Evolutionary conservation across 2,113 vertebrate genomes (phyloP).

Genomic region (Bos indicus): DNA sequence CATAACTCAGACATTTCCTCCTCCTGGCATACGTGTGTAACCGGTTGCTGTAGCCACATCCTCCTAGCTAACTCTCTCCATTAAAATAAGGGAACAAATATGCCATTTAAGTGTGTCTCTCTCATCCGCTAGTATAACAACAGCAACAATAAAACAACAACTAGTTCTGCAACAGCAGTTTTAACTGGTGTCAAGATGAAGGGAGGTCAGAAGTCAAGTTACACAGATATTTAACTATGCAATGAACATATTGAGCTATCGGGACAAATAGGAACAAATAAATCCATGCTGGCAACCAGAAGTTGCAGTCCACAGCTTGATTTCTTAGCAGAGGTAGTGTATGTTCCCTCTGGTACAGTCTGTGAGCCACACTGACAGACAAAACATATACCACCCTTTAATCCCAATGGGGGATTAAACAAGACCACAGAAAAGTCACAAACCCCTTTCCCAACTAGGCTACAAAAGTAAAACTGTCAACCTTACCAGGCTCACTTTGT

Average conservation of each 20-base stretch:
- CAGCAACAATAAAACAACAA: background rate
- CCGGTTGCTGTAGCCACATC: too few relatives aligned
- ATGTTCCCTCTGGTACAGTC: background rate
- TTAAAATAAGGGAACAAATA: background rate
- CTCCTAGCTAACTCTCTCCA: background rate
- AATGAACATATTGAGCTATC: background rate
- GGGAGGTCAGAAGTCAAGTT: background rate
- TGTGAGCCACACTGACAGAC: background rate
- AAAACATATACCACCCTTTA: background rate
- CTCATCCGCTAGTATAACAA: background rate
- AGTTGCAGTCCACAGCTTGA: background rate
- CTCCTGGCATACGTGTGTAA: background rate
- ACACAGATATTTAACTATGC: background rate
- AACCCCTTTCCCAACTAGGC: background rate
- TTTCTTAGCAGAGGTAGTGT: background rate
- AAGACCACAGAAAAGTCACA: background rate
- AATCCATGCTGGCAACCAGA: background rate
- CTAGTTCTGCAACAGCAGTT: background rate
- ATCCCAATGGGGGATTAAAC: background rate
- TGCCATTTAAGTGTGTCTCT: background rate
- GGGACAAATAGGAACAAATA: background rate
- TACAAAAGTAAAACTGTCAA: background rate
- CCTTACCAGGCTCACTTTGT: background rate
- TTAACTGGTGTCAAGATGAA: background rate
- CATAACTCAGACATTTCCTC: background rate